Base-by-base conservation (phyloP, 2,113 vertebrate genomes). In the Atlantisia rogersi region DNA sequence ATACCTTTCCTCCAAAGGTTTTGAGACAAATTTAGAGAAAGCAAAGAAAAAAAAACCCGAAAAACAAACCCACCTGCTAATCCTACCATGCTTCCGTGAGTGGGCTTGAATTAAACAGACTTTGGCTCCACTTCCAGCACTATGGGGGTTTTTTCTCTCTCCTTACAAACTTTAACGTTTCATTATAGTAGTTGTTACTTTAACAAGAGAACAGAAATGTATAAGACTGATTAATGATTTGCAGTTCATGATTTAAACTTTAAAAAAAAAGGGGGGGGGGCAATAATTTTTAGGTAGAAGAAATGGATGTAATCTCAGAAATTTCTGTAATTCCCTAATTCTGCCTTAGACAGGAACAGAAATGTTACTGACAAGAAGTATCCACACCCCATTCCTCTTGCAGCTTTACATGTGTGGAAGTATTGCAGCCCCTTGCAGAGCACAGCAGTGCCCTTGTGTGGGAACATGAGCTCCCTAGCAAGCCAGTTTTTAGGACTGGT, bases 141-240 rank as follows among this genome's bases (percentile, higher is more conserved):
- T 80, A 24, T 0, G 1, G 64, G 16, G 9, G 17, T 64, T 18
- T 12, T 29, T 68, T 74, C 44, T 65, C 29, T 21, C 26, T 81
- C 17, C 48, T 42, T 82, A 70, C 19, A 59, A 60, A 77, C 74
- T 70, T 42, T 74, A 86, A 90, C 63, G 44, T 88, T 92, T 93
- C 52, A 94, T 90, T 56, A n/a, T 84, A 90, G 88, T 78, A 86
- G 63, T 60, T 90, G 32, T 94, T 92, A 53, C 93, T 97, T 92
- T 92, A 94, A 78, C 35, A 56, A 32, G 58, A 60, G 60, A 92
- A n/a, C 25, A 88, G 39, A 91, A 76, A 56, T 39, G 19, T 58
- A 39, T 70, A 78, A 70, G 84, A 32, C 63, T 77, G 9, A 2
- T 73, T 82, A 85, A 93, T 94, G 85, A 73, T 56, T 82, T 94